Evolutionary conservation across 1,140 invertebrate genomes (phyloP).

Genomic region (Aphelenchoides avenae): DNA sequence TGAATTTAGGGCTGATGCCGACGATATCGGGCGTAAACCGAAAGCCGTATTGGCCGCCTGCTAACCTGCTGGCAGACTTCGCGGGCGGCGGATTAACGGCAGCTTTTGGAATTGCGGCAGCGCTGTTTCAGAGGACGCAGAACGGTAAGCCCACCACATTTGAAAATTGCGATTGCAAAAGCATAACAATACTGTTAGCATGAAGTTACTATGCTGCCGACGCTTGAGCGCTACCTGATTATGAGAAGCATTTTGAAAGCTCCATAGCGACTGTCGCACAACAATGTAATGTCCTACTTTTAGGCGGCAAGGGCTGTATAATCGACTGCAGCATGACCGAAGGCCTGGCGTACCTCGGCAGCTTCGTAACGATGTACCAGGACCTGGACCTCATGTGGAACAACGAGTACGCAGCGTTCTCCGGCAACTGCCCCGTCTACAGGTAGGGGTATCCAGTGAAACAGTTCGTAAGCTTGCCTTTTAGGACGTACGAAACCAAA

Average conservation of each 20-base stretch:
- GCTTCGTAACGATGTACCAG: conserved; percentile 73
- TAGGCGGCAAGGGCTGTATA: conserved; percentile 65
- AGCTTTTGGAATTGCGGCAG: conserved; percentile 79
- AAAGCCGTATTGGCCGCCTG: conserved; percentile 72
- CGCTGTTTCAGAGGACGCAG: conserved; percentile 74
- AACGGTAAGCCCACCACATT: conserved; percentile 65
- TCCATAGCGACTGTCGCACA: too few relatives aligned
- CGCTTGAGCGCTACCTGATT: too few relatives aligned
- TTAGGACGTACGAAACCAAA: conserved; percentile 81
- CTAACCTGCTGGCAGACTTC: conserved; percentile 90
- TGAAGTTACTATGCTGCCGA: too few relatives aligned
- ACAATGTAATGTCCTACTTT: too few relatives aligned
- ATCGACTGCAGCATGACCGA: conserved; percentile 66
- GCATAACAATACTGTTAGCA: too few relatives aligned
- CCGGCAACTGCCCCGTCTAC: conserved; percentile 76
- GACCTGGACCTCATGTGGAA: conserved; percentile 68
- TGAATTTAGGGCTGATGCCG: conserved; percentile 78
- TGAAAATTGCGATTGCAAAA: neutral
- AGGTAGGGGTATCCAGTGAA: too few relatives aligned
- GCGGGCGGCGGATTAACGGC: conserved; percentile 85
- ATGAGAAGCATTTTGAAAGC: too few relatives aligned
- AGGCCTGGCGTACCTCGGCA: conserved; percentile 78
- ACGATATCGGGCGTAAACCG: conserved; percentile 70
- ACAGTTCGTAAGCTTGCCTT: too few relatives aligned
- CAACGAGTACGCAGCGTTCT: conserved; percentile 71